phyloP scores from a whole-genome alignment of 2,888 invertebrate genomes.

The Tuta absoluta region DNA sequence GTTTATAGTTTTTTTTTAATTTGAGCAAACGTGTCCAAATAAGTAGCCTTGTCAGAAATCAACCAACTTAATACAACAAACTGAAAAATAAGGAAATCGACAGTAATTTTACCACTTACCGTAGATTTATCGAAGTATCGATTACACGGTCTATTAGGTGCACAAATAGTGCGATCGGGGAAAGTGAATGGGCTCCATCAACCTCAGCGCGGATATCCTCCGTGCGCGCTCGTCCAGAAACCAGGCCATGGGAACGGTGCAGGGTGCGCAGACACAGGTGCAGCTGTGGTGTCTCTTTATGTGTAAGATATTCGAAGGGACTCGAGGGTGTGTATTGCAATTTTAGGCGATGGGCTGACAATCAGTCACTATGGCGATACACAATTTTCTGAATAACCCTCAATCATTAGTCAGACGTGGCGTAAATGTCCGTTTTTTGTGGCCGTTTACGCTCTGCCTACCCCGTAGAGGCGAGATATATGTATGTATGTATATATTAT shows the following conservation, averaged over 20 bases:
- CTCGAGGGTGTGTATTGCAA: no score
- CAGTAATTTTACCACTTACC: neutral
- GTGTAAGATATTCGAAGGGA: no score
- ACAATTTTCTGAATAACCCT: no score
- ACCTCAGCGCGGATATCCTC: conserved; percentile 33
- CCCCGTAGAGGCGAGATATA: no score
- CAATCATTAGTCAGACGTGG: no score
- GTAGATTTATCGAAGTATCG: conserved; percentile 49
- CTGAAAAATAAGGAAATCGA: conserved; percentile 32
- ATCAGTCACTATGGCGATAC: no score
- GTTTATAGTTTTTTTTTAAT: no score
- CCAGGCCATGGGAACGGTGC: conserved; percentile 26
- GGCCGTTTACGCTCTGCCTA: no score
- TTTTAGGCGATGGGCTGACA: no score
- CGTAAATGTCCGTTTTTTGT: no score
- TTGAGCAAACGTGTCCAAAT: no score
- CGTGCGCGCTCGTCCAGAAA: conserved; percentile 31
- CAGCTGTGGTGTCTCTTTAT: neutral
- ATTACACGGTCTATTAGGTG: conserved; percentile 57
- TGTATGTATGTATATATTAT: no score
- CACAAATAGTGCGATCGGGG: conserved; percentile 51
- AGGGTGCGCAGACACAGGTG: conserved; percentile 4
- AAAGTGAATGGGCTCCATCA: conserved; percentile 32
- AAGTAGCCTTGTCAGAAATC: neutral
- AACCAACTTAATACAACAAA: conserved; percentile 5